phyloP scores from a whole-genome alignment of 1,140 invertebrate species.

The Drosophila setifemur region DNA sequence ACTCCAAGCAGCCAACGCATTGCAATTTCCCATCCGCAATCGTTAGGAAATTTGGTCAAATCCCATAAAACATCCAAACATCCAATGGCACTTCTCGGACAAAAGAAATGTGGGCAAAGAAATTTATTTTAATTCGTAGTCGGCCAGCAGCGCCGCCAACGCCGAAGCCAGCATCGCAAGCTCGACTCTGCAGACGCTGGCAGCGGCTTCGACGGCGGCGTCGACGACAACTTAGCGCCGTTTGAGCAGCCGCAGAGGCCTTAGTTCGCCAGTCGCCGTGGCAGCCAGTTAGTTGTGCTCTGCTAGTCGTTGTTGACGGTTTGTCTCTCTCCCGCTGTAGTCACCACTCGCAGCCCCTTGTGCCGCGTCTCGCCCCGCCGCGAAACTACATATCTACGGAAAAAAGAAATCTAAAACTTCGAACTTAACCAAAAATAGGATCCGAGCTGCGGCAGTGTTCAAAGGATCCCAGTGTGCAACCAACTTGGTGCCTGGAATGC shows the following conservation, averaged over 20 bases:
- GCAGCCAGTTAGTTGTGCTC: conserved; percentile 75
- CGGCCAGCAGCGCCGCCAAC: conserved; percentile 4
- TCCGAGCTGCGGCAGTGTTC: too few relatives aligned
- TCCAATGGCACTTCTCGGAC: conserved; percentile 4
- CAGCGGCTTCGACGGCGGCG: conserved; percentile 6
- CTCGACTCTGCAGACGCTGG: conserved; percentile 2
- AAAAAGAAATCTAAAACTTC: too few relatives aligned
- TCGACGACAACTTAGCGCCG: conserved; percentile 6
- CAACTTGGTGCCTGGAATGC: too few relatives aligned
- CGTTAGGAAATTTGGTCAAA: neutral
- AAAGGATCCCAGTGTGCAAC: too few relatives aligned
- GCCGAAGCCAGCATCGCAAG: conserved; percentile 25
- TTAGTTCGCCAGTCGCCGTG: conserved; percentile 65
- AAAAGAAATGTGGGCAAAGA: conserved; percentile 40
- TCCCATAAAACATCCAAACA: conserved; percentile 11
- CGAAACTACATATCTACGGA: too few relatives aligned
- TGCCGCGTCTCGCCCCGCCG: neutral
- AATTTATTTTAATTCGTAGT: conserved; percentile 68
- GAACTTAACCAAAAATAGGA: too few relatives aligned
- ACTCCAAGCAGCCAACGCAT: conserved; percentile 11
- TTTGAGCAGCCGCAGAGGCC: conserved; percentile 20
- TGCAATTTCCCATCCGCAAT: conserved; percentile 29
- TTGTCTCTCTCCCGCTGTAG: conserved; percentile 34
- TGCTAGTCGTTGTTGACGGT: conserved; percentile 67
- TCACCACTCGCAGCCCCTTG: conserved; percentile 7